Percentiles rank a stretch among this genome's conserved stretches.
These are phyloP conservation scores for Turritopsis dohrnii DNA, from an alignment of 30 jellyfish, hydroid and myxozoan genomes.

Conservation along the genomic window DNA sequence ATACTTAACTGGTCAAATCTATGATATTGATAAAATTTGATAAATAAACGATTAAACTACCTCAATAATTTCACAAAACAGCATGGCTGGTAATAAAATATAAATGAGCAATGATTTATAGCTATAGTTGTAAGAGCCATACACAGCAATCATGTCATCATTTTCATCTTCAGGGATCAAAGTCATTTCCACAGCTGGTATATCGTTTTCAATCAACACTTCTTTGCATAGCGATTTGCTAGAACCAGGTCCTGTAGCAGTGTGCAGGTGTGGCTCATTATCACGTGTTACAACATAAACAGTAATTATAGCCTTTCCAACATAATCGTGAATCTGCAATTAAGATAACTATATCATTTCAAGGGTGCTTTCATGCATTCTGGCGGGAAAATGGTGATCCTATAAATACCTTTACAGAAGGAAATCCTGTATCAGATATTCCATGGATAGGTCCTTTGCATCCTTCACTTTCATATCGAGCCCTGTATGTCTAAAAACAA, in stretches of 20 bases:
- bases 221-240: conserved; percentile 66
- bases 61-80: no score
- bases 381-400: no score
- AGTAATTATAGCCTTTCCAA: conserved; percentile 68
- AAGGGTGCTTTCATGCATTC: no score
- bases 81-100: no score
- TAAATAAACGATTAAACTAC: no score
- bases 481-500: conserved; percentile 70
- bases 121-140: no score
- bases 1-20: conserved; percentile 94
- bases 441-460: conserved; percentile 98
- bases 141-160: conserved; percentile 88
- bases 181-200: conserved; percentile 70
- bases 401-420: conserved; percentile 71
- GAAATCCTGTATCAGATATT: conserved; percentile 73
- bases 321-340: conserved; percentile 67
- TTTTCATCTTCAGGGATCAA: conserved; percentile 68
- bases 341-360: not conserved
- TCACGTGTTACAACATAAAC: conserved; percentile 87
- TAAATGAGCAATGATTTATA: no score
- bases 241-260: conserved; percentile 98
- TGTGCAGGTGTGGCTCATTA: conserved; percentile 92
- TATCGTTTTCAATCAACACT: conserved; percentile 41
- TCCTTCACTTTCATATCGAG: conserved; percentile 98
- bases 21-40: not conserved